phyloP scores from a whole-genome alignment of 1,140 invertebrate species.

The Drosophila auraria region DNA sequence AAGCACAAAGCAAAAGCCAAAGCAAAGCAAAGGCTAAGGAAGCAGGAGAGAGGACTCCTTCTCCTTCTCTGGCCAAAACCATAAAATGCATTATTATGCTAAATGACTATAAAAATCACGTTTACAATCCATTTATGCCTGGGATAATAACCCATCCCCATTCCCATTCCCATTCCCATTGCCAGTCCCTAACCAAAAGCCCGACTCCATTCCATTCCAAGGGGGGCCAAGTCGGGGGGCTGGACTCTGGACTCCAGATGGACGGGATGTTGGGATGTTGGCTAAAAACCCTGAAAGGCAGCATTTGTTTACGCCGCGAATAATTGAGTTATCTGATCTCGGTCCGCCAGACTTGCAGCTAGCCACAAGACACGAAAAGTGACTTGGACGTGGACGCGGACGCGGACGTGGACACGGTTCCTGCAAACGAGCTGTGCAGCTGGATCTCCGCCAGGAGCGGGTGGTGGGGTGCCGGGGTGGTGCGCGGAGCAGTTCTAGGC shows the following conservation, averaged over 20 bases:
- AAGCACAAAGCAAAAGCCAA: conserved; percentile 9
- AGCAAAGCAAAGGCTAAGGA: background rate
- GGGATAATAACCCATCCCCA: conserved; percentile 83
- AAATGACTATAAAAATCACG: conserved; percentile 85
- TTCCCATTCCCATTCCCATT: conserved; percentile 11
- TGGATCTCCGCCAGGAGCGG: background rate
- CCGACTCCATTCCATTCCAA: conserved; percentile 32
- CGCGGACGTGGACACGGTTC: conserved; percentile 13
- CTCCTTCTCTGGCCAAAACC: conserved; percentile 54
- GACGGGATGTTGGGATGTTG: conserved; percentile 23
- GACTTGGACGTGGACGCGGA: conserved; percentile 24
- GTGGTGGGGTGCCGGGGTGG: background rate
- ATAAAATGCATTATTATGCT: conserved; percentile 85
- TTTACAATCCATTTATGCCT: conserved; percentile 85
- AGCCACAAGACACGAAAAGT: conserved; percentile 71
- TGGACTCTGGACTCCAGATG: conserved; percentile 1
- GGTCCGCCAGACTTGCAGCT: conserved; percentile 49
- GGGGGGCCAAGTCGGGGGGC: background rate
- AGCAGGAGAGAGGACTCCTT: conserved; percentile 1
- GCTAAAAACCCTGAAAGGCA: conserved; percentile 73
- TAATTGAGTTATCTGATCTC: conserved; percentile 85
- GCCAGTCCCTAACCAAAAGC: background rate
- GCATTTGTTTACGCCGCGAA: conserved; percentile 85
- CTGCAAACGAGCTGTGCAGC: conserved; percentile 35
- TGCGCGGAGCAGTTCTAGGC: conserved; percentile 12